Evolutionary conservation across 2,888 invertebrate genomes (phyloP).

Genomic region (Zygothrica quintamaculata): DNA sequence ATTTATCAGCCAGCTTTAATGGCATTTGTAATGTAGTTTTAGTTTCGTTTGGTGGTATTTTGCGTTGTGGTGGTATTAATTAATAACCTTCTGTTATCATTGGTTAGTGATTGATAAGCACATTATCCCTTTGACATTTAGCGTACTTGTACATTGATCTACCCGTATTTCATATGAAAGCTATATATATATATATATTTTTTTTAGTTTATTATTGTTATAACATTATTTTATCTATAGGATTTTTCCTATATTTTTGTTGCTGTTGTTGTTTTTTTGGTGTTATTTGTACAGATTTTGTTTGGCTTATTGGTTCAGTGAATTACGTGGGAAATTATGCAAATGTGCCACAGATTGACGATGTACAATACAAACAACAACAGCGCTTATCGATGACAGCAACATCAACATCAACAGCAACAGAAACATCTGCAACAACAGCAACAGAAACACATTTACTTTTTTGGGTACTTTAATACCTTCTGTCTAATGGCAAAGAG

Average conservation of each 20-base stretch:
- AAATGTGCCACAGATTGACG: slow-evolving; percentile 73
- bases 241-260: slow-evolving; percentile 20
- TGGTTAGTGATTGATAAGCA: too few species aligned
- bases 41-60: too few species aligned
- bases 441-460: background rate
- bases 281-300: slow-evolving; percentile 54
- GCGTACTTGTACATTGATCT: too few species aligned
- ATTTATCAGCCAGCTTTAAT: too few species aligned
- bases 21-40: too few species aligned
- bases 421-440: slow-evolving; percentile 3
- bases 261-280: slow-evolving; percentile 22
- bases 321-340: slow-evolving; percentile 74
- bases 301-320: slow-evolving; percentile 42
- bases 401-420: slow-evolving; percentile 13
- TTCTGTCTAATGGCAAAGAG: slow-evolving; percentile 22
- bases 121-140: too few species aligned
- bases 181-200: too few species aligned
- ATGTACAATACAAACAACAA: slow-evolving; percentile 56
- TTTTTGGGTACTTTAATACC: slow-evolving; percentile 22
- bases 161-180: too few species aligned
- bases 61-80: too few species aligned
- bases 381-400: slow-evolving; percentile 53
- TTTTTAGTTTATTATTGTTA: slow-evolving; percentile 43
- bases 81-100: too few species aligned
- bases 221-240: slow-evolving; percentile 4